Evolutionary conservation across 2,888 invertebrate species (phyloP).

Genomic region (Resseliella maxima): DNA sequence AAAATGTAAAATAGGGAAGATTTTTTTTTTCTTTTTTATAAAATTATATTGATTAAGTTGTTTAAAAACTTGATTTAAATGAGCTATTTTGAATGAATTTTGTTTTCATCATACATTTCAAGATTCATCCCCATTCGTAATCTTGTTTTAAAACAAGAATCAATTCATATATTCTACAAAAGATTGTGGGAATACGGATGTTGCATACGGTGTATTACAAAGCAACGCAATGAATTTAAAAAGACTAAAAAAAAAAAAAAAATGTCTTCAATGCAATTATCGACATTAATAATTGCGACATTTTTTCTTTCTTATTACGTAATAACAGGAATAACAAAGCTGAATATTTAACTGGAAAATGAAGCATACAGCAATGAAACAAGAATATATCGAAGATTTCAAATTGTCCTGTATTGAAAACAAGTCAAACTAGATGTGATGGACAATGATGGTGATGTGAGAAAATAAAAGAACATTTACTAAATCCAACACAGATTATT

Average conservation of each 20-base stretch:
- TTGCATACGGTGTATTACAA: not conserved
- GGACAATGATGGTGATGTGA: not conserved
- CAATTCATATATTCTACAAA: conserved; percentile 4
- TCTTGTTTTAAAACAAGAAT: not conserved
- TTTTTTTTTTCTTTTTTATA: too few relatives aligned
- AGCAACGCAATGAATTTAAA: not conserved
- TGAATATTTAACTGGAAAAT: not conserved
- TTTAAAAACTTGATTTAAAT: conserved; percentile 4
- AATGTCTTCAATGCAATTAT: not conserved
- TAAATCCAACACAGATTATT: not conserved
- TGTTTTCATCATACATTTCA: not conserved
- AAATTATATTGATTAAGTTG: conserved; percentile 49
- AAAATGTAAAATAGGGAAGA: not conserved
- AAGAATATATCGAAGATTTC: not conserved
- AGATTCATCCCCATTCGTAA: conserved; percentile 23
- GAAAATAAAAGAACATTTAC: not conserved
- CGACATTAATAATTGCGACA: conserved; percentile 49
- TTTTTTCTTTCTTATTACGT: not conserved
- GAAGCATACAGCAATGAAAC: not conserved
- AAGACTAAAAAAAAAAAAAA: not conserved
- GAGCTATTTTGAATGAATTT: not conserved
- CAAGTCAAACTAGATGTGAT: conserved; percentile 32
- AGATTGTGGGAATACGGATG: not conserved
- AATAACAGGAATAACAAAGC: conserved; percentile 45
- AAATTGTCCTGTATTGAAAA: conserved; percentile 9